Percentiles rank a stretch among this genome's conserved stretches.
Evolutionary conservation across 1,140 invertebrate species (phyloP).

Genomic region (Calycopis cecrops): DNA sequence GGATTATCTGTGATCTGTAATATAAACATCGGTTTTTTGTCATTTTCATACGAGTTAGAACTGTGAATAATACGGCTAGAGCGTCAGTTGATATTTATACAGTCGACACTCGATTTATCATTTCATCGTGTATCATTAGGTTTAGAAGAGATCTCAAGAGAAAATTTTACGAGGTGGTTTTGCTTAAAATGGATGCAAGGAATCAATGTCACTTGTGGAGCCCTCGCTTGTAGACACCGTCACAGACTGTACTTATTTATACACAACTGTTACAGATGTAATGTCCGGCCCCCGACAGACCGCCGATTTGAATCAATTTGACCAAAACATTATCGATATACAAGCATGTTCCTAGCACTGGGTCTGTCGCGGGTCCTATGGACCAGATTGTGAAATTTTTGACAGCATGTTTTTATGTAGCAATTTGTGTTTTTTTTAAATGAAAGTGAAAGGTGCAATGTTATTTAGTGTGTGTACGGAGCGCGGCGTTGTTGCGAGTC

Average conservation of each 20-base stretch:
- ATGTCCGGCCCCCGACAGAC: too few relatives aligned
- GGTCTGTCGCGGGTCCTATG: too few relatives aligned
- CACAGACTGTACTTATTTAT: slow-evolving; percentile 8
- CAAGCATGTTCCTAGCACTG: too few relatives aligned
- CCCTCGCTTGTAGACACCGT: neutral
- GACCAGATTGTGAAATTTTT: slow-evolving; percentile 27
- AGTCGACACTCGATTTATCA: neutral
- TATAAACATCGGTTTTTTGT: slow-evolving; percentile 1
- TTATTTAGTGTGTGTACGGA: slow-evolving; percentile 63
- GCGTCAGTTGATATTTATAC: too few relatives aligned
- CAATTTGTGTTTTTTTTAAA: slow-evolving; percentile 51
- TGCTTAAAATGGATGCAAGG: neutral
- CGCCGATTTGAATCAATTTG: too few relatives aligned
- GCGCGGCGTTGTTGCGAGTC: slow-evolving; percentile 48
- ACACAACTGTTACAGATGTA: neutral
- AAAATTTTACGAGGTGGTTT: slow-evolving; percentile 1
- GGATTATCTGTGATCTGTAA: slow-evolving; percentile 10
- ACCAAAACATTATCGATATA: too few relatives aligned
- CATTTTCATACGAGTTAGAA: slow-evolving; percentile 2
- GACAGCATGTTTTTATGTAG: slow-evolving; percentile 54
- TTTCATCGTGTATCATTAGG: slow-evolving; percentile 1
- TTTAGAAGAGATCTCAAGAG: slow-evolving; percentile 3
- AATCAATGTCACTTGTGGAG: neutral
- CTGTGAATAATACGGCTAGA: neutral
- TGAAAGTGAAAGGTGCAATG: slow-evolving; percentile 70